Percentiles rank a stretch among this genome's conserved stretches.
Conservation (phyloP, 2,113 vertebrate genomes). For the Cercopithecus mona region DNA sequence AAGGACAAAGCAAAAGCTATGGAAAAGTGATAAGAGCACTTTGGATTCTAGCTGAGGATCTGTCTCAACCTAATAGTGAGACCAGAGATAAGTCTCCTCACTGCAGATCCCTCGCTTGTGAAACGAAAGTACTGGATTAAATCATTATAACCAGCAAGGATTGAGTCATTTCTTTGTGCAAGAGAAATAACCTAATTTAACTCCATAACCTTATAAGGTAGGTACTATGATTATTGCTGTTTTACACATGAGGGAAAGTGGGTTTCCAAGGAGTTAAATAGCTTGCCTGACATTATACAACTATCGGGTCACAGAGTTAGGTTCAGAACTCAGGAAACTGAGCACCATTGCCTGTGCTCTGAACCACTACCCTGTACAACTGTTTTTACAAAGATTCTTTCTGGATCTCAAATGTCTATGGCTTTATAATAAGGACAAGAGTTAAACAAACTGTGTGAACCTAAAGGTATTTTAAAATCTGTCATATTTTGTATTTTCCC, state of each 20-base stretch:
- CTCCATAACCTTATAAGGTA: no score
- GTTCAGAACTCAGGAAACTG: background rate
- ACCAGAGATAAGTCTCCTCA: rapidly evolving
- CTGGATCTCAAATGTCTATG: background rate
- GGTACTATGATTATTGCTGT: background rate
- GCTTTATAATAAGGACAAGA: background rate
- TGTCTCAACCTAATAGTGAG: rapidly evolving
- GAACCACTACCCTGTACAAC: rapidly evolving
- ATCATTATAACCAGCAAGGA: no score
- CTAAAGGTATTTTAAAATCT: background rate
- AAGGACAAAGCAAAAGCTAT: background rate
- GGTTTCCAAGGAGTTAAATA: background rate
- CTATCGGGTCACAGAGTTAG: background rate
- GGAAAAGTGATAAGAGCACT: no score
- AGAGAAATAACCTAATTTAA: background rate
- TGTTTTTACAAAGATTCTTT: background rate
- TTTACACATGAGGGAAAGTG: background rate
- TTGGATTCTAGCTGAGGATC: background rate
- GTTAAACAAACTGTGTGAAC: background rate
- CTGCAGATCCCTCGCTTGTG: background rate
- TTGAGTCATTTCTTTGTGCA: background rate
- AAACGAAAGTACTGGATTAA: background rate
- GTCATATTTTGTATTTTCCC: background rate
- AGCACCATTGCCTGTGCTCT: background rate
- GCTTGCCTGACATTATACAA: background rate